These are phyloP conservation scores for Lepidocolaptes lacrymiger DNA, from an alignment of 2,797 vertebrate genomes.

Conservation along the genomic window DNA sequence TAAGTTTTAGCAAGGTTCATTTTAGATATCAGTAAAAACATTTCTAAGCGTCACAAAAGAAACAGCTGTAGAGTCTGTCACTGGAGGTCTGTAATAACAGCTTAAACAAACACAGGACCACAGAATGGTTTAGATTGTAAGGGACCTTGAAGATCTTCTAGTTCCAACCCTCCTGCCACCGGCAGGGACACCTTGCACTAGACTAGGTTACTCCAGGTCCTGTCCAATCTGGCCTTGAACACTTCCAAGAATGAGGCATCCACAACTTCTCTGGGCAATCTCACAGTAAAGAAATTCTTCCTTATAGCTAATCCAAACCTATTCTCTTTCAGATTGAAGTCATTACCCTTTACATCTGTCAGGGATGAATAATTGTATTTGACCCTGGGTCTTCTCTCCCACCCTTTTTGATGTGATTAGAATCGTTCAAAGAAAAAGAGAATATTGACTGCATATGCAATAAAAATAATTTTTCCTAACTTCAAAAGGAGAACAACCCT, in stretches of 20 bases:
- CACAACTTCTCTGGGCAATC: neutral
- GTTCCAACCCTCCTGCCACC: neutral
- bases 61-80: neutral
- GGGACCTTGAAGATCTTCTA: neutral
- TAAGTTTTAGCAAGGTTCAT: neutral
- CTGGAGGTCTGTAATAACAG: neutral
- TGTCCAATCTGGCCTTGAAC: no score
- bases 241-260: no score
- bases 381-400: neutral
- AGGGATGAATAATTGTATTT: neutral
- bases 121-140: neutral
- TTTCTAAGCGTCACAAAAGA: neutral
- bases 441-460: neutral
- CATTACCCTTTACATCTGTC: neutral
- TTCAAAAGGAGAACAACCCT: neutral
- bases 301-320: neutral
- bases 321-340: neutral
- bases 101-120: neutral
- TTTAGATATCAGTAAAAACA: neutral
- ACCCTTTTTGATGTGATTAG: neutral
- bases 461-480: neutral
- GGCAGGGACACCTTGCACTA: no score
- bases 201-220: no score
- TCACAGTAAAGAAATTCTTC: neutral
- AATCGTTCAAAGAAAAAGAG: neutral